These are phyloP conservation scores for Leucophenga montana DNA, from an alignment of 2,888 invertebrate species.

Conservation along the genomic window DNA sequence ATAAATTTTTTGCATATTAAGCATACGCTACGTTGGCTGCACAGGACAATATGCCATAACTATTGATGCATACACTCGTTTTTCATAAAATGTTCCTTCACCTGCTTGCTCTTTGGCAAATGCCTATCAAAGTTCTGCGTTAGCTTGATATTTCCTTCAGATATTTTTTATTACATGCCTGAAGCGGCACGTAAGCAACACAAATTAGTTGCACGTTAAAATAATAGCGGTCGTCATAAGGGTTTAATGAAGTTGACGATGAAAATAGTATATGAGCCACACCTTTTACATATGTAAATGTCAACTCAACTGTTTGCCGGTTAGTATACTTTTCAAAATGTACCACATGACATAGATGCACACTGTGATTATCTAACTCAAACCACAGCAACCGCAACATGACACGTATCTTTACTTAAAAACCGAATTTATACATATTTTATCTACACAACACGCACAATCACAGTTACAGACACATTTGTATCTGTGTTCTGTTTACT, in stretches of 20 bases:
- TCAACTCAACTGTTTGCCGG: too few relatives aligned
- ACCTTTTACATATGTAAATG: too few relatives aligned
- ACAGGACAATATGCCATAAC: slow-evolving; percentile 1
- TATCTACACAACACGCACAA: not conserved
- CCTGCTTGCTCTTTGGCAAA: not conserved
- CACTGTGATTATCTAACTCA: not conserved
- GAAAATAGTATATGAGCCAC: too few relatives aligned
- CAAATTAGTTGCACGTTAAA: too few relatives aligned
- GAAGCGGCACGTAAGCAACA: not conserved
- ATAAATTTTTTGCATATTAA: not conserved
- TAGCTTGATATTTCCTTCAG: not conserved
- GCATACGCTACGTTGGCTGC: not conserved
- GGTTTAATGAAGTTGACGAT: too few relatives aligned
- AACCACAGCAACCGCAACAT: slow-evolving; percentile 15
- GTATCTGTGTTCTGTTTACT: too few relatives aligned
- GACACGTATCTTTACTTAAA: slow-evolving; percentile 20
- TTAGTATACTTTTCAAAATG: too few relatives aligned
- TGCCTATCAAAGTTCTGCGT: not conserved
- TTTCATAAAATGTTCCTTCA: too few relatives aligned
- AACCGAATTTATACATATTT: not conserved
- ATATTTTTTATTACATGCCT: not conserved
- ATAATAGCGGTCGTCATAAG: too few relatives aligned
- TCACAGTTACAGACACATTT: not conserved
- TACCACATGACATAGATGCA: too few relatives aligned
- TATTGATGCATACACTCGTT: not conserved